These are phyloP conservation scores for Prunella strophiata DNA, from an alignment of 2,797 vertebrate species.

Conservation along the genomic window DNA sequence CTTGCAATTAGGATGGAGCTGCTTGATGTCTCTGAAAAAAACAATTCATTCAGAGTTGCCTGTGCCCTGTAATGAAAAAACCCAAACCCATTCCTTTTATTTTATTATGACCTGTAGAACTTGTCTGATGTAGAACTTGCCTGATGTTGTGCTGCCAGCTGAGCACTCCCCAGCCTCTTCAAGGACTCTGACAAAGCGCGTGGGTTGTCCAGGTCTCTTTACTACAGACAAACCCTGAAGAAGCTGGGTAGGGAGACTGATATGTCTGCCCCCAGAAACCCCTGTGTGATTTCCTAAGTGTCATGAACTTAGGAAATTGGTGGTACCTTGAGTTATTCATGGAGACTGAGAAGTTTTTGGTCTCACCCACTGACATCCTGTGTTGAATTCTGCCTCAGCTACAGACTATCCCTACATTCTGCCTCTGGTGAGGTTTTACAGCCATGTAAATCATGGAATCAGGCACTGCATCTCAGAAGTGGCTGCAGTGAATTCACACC, in stretches of 20 bases:
- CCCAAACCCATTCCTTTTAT: background rate
- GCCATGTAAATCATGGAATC: background rate
- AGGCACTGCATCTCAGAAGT: background rate
- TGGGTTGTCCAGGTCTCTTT: background rate
- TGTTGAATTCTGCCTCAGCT: conserved; percentile 3
- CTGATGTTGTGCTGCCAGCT: background rate
- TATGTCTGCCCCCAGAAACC: background rate
- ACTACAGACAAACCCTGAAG: background rate
- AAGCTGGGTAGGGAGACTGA: background rate
- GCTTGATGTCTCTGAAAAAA: background rate
- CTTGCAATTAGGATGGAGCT: background rate
- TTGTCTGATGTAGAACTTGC: background rate
- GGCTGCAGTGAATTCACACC: background rate
- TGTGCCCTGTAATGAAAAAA: background rate
- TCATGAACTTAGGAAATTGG: background rate
- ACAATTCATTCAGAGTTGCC: background rate
- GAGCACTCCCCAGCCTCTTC: background rate
- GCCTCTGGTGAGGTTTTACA: background rate
- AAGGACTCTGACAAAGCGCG: background rate
- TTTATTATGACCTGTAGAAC: background rate
- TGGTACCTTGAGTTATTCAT: background rate
- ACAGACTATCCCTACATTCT: background rate
- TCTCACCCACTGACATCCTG: background rate
- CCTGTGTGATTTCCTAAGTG: background rate
- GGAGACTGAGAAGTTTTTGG: background rate